These are phyloP conservation scores for Scolanthus callimorphus DNA, from an alignment of 92 coral and sea anemone species.

Conservation along the genomic window DNA sequence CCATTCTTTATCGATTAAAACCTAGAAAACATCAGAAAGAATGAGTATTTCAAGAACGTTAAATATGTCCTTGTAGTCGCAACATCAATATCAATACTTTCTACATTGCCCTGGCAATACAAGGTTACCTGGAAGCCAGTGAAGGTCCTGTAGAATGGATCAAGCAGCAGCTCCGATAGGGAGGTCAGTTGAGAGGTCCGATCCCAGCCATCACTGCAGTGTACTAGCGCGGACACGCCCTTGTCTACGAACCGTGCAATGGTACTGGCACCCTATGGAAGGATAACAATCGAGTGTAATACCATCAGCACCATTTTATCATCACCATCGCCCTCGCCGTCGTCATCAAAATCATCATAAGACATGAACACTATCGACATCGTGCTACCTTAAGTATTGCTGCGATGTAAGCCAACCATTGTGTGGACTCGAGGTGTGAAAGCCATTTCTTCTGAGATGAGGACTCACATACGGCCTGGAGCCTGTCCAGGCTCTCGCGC, in stretches of 20 bases:
- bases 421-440: conserved; percentile 93
- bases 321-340: too few relatives aligned
- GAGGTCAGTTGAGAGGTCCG: conserved; percentile 97
- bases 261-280: conserved; percentile 80
- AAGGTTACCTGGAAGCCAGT: conserved; percentile 82
- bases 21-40: conserved; percentile 30
- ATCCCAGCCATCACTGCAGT: conserved; percentile 99
- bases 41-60: too few relatives aligned
- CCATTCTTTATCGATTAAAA: conserved; percentile 97
- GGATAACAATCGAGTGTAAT: too few relatives aligned
- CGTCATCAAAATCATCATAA: too few relatives aligned
- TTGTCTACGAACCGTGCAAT: conserved; percentile 92
- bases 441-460: conserved; percentile 98
- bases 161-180: conserved; percentile 83
- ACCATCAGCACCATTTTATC: too few relatives aligned
- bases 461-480: conserved; percentile 89
- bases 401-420: conserved; percentile 94
- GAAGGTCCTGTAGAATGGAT: conserved; percentile 87
- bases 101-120: too few relatives aligned
- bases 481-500: conserved; percentile 88
- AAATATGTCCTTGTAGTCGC: too few relatives aligned
- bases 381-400: conserved; percentile 76
- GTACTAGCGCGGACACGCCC: conserved; percentile 93
- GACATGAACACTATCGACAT: too few relatives aligned
- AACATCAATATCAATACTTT: too few relatives aligned